phyloP scores from a whole-genome alignment of 2,888 invertebrate species.

The Zelleria hepariella region DNA sequence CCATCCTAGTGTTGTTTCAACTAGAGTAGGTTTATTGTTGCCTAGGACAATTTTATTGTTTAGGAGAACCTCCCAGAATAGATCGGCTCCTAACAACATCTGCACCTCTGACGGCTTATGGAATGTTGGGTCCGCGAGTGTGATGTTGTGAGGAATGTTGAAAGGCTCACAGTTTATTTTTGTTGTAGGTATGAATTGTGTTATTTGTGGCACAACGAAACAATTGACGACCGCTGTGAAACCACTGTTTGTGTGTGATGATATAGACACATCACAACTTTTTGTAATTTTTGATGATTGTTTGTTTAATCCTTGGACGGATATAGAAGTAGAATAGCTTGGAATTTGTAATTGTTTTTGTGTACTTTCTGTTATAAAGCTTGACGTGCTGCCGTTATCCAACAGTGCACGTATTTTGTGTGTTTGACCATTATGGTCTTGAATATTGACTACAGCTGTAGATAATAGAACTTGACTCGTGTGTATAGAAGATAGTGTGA shows the following conservation, averaged over 20 bases:
- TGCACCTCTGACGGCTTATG: slow-evolving; percentile 6
- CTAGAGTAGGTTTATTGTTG: slow-evolving; percentile 3
- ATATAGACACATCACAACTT: slow-evolving; percentile 2
- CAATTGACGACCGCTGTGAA: slow-evolving; percentile 7
- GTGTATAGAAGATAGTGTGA: slow-evolving; percentile 5
- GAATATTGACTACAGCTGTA: slow-evolving; percentile 5
- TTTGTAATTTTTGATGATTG: background rate
- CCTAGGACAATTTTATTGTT: slow-evolving; percentile 6
- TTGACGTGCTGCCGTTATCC: slow-evolving; percentile 4
- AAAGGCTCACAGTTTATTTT: slow-evolving; percentile 1
- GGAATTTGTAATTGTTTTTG: slow-evolving; percentile 1
- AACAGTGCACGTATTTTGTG: slow-evolving; percentile 6
- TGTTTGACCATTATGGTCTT: slow-evolving; percentile 2
- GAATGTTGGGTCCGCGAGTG: slow-evolving; percentile 13
- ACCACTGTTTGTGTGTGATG: slow-evolving; percentile 3
- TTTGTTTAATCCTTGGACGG: slow-evolving; percentile 2
- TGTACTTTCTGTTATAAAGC: slow-evolving; percentile 2
- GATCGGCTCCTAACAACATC: slow-evolving; percentile 10
- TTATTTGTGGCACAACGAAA: slow-evolving; percentile 10
- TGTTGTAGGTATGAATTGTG: slow-evolving; percentile 6
- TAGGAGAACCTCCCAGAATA: slow-evolving; percentile 7
- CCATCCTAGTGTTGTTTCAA: slow-evolving; percentile 13
- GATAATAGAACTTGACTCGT: background rate
- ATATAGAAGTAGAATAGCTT: background rate
- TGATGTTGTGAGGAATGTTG: slow-evolving; percentile 7